Evolutionary conservation across 2,113 vertebrate species (phyloP), one percentile per base, ranked within the genome.

Genomic region (Calypte anna): DNA sequence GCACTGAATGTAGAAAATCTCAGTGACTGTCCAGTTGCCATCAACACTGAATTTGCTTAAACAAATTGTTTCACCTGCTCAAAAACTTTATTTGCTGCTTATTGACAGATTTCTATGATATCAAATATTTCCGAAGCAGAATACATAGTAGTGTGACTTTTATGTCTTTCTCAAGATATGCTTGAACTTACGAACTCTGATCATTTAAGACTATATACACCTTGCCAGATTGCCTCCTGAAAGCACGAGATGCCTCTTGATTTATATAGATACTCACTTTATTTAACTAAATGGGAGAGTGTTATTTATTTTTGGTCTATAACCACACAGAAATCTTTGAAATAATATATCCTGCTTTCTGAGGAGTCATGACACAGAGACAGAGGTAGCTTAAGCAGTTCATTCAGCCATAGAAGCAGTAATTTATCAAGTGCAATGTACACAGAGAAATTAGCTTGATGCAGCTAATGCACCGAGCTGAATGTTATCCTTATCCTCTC

Each of bases 291-390:
- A 96, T 86, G 80, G 88, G 81, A 86, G 72, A 91, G 69, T 48
- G 62, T 82, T 96, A 82, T 93, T 96, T 96, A 85, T 93, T 97
- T 97, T 95, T 95, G 61, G 93, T 96, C 87, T 95, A 96, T 92
- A 91, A 92, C 78, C 66, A 54, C 73, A 91, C 40, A 93, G 81
- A 95, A 93, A 72, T 89, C 79, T 95, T 95, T 95, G 62, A 88
- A 96, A 89, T 46, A 77, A 86, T 96, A 94, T 74, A 93, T 96
- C 91, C 96, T 96, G 63, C 57, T 96, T 96, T 91, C 92, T 73
- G 87, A 90, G 72, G 75, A 94, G 72, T 92, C 68, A 27, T 90
- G 94, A 55, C 79, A 82, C 27, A 48, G 61, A 94, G 87, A 89
- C 67, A 93, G 81, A 91, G 68, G 78, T 85, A 93, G 63, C 82